These are phyloP conservation scores for Cheumatopsyche charites DNA, from an alignment of 1,140 invertebrate species.

Conservation along the genomic window DNA sequence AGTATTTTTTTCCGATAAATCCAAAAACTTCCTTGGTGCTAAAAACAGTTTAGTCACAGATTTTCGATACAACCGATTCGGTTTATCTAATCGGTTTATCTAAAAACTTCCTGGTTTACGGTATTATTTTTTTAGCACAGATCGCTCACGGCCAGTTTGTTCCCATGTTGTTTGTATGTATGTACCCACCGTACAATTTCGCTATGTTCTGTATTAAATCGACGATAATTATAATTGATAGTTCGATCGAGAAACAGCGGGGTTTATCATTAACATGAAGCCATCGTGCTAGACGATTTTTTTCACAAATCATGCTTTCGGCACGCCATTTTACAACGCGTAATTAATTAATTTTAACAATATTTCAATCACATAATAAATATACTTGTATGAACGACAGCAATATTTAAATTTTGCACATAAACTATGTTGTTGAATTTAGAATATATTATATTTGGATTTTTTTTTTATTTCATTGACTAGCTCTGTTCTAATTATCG, in stretches of 20 bases:
- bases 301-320: no score
- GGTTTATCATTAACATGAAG: slow-evolving; percentile 19
- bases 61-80: slow-evolving; percentile 13
- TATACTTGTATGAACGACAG: no score
- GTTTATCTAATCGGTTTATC: slow-evolving; percentile 25
- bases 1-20: neutral
- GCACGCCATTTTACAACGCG: no score
- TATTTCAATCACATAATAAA: no score
- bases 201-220: slow-evolving; percentile 2
- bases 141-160: slow-evolving; percentile 3
- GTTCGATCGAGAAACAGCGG: slow-evolving; percentile 5
- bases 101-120: slow-evolving; percentile 21
- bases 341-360: no score
- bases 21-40: slow-evolving; percentile 9
- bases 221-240: slow-evolving; percentile 17
- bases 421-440: no score
- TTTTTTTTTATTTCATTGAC: no score
- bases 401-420: no score
- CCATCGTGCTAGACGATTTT: neutral
- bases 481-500: neutral
- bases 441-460: no score
- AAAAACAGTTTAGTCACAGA: slow-evolving; percentile 1
- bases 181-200: neutral
- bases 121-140: neutral
- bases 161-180: neutral